Percentiles rank a stretch among this genome's conserved stretches.
Conservation (phyloP, 2,888 invertebrate genomes). For the Eupithecia centaureata region DNA sequence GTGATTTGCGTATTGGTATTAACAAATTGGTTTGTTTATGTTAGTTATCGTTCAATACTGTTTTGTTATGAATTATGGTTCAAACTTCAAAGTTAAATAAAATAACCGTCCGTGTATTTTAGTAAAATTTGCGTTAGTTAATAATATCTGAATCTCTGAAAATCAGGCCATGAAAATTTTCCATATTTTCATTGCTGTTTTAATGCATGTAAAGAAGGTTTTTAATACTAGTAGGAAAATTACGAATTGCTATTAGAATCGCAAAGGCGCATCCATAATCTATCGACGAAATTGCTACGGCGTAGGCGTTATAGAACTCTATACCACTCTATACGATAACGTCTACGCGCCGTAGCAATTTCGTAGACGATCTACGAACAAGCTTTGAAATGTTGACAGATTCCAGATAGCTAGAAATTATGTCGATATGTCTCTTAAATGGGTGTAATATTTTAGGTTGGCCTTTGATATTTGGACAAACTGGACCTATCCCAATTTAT, state of each 20-base stretch:
- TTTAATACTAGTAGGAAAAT: not conserved
- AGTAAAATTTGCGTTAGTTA: not conserved
- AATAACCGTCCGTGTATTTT: not conserved
- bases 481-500: not conserved
- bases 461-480: not conserved
- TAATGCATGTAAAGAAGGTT: not conserved
- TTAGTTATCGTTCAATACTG: too few relatives aligned
- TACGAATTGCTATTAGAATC: not conserved
- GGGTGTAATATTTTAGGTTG: not conserved
- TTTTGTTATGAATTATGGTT: not conserved
- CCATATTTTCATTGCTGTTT: not conserved
- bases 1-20: too few relatives aligned
- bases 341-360: constrained; percentile 9
- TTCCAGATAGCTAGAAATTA: not conserved
- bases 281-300: not conserved
- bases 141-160: too few relatives aligned
- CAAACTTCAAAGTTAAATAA: too few relatives aligned
- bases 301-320: not conserved
- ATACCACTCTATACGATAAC: not conserved
- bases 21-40: too few relatives aligned
- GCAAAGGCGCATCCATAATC: not conserved
- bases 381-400: not conserved
- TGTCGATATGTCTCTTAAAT: not conserved
- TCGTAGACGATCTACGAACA: constrained; percentile 15
- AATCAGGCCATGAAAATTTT: not conserved